Percentiles rank a stretch among this genome's conserved stretches.
Conservation (phyloP, 2,888 invertebrate species). For the Drosophila neoperkinsi region DNA sequence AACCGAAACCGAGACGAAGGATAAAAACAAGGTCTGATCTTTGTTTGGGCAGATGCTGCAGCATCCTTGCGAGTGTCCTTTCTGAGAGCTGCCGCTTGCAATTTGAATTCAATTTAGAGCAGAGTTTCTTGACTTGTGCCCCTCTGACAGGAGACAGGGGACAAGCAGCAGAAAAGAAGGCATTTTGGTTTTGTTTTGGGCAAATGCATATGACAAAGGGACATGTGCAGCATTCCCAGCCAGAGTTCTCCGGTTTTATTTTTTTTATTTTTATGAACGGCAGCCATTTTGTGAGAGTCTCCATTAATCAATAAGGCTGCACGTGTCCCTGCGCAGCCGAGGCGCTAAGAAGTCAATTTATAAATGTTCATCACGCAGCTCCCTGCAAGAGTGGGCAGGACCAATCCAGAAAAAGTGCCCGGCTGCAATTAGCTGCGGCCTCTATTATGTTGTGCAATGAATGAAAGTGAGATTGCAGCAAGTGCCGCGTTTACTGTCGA, state of each 20-base stretch:
- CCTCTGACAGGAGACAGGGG: conserved; percentile 26
- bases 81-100: conserved; percentile 18
- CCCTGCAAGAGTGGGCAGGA: conserved; percentile 36
- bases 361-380: conserved; percentile 33
- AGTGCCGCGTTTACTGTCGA: conserved; percentile 20
- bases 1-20: conserved; percentile 17
- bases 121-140: conserved; percentile 72
- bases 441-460: conserved; percentile 78
- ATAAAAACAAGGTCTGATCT: conserved; percentile 71
- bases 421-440: conserved; percentile 63
- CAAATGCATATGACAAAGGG: conserved; percentile 66
- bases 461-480: conserved; percentile 74
- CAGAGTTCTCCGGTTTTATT: conserved; percentile 13
- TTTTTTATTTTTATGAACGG: conserved; percentile 15
- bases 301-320: conserved; percentile 68
- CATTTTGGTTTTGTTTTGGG: conserved; percentile 59
- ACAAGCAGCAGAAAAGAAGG: conserved; percentile 15
- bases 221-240: conserved; percentile 63
- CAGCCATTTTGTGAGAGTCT: conserved; percentile 59
- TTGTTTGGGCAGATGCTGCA: conserved; percentile 81
- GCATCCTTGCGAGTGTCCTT: conserved; percentile 48
- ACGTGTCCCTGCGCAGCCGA: conserved; percentile 57
- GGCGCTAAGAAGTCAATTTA: conserved; percentile 79
- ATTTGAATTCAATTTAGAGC: conserved; percentile 83
- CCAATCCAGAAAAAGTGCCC: conserved; percentile 29